Conservation (phyloP, 92 coral and sea anemone species). For the Zoanthus sansibaricus region DNA sequence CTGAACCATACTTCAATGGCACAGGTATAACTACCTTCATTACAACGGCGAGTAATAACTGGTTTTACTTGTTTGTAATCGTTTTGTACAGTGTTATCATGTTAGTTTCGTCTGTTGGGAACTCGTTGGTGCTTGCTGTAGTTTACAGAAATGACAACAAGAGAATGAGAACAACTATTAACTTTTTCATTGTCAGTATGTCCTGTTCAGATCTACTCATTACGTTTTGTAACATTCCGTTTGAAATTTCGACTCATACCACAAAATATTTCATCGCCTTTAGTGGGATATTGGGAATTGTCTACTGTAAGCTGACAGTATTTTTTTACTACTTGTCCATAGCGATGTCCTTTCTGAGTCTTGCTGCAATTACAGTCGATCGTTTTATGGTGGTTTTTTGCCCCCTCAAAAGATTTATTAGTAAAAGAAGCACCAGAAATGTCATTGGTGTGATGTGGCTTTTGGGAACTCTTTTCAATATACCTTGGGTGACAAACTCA, state of each 20-base stretch:
- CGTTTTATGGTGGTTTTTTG: conserved; percentile 48
- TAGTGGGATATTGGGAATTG: too few relatives aligned
- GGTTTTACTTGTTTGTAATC: too few relatives aligned
- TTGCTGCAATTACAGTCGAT: conserved; percentile 53
- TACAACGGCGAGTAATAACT: too few relatives aligned
- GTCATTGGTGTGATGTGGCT: conserved; percentile 43
- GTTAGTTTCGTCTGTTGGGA: too few relatives aligned
- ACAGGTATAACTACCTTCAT: too few relatives aligned
- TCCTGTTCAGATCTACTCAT: conserved; percentile 32
- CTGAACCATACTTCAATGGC: too few relatives aligned
- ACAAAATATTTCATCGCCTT: not conserved
- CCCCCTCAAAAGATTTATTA: conserved; percentile 59
- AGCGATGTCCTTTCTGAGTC: conserved; percentile 32
- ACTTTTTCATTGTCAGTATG: conserved; percentile 68
- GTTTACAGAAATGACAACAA: not conserved
- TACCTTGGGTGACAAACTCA: conserved; percentile 44
- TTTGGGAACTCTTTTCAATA: conserved; percentile 39
- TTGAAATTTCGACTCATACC: conserved; percentile 22
- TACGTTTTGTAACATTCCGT: too few relatives aligned
- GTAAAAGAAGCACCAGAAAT: not conserved
- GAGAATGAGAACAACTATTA: conserved; percentile 4
- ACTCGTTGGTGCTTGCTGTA: not conserved
- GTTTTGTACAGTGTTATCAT: too few relatives aligned
- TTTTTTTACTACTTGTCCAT: too few relatives aligned
- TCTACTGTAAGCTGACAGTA: too few relatives aligned